Evolutionary conservation across 2,113 vertebrate genomes (phyloP), one percentile per base, ranked within the genome.

Genomic region (Cavia porcellus): DNA sequence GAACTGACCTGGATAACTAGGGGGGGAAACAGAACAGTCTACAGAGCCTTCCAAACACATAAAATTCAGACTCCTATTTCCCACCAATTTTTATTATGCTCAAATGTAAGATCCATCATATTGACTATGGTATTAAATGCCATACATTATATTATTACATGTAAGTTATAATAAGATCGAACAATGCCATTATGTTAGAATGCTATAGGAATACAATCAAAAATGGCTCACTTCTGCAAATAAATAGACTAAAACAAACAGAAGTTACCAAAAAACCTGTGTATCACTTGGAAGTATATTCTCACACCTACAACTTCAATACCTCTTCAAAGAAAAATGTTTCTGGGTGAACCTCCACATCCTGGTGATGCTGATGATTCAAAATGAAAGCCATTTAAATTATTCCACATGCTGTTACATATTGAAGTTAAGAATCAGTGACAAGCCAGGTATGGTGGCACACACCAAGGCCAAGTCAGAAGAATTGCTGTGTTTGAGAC

Each of bases 351-450:
- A 92, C 92, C 30, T 89, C 79, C 90, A 79, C 77, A 42, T 12
- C 66, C 55, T 52, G 55, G 35, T 87, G 28, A 57, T 96, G 86
- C 61, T 97, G 98, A 95, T 97, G 94, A 80, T 91, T 91, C 77
- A 80, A 97, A 95, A 83, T 86, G 97, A 85, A 92, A 88, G 57
- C 68, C 92, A 87, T 94, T 96, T 97, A 95, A 95, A 89, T 96
- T 95, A 28, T 6, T 28, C 15, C 32, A 90, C 84, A 84, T 95
- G n/a, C 66, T 92, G 61, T 97, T 97, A 97, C 96, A 92, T 90
- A 92, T 90, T 97, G 84, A 98, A 98, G 95, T 98, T 97, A 98
- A 98, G 98, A 98, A 97, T 74, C 59, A 97, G 91, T 88, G 96
- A 96, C 96, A 75, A 86, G 77, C 77, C 1, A 3, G 30, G 47